Percentiles rank a stretch among this genome's conserved stretches.
These are phyloP conservation scores for Diplogasteroides magnus DNA, from an alignment of 1,140 invertebrate genomes.

Conservation along the genomic window DNA sequence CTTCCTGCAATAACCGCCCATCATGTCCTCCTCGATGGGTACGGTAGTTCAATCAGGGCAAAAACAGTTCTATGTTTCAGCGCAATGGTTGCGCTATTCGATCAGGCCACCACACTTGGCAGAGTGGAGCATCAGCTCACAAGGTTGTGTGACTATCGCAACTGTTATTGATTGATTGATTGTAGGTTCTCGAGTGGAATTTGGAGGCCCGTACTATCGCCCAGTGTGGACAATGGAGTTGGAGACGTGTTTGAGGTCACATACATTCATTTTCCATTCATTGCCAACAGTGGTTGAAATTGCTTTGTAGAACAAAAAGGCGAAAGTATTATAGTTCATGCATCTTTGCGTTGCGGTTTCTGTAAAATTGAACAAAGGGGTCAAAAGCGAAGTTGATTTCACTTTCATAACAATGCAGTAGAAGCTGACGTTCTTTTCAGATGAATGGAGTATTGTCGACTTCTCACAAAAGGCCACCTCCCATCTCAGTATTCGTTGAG, in stretches of 20 bases:
- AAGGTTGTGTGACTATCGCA: no score
- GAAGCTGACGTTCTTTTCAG: no score
- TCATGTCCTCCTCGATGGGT: conserved; percentile 36
- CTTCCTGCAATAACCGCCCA: conserved; percentile 35
- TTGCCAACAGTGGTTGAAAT: no score
- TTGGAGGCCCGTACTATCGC: conserved; percentile 16
- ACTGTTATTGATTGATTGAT: no score
- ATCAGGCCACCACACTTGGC: conserved; percentile 35
- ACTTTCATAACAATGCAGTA: no score
- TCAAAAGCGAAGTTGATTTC: no score
- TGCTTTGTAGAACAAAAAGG: no score
- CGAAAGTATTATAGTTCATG: no score
- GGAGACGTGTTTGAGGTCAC: no score
- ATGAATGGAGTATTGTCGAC: neutral
- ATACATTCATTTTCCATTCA: no score
- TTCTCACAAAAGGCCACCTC: conserved; percentile 2
- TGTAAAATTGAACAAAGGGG: neutral
- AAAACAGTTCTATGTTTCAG: conserved; percentile 15
- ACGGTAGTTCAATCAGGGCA: conserved; percentile 1
- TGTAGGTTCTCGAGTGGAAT: conserved; percentile 13
- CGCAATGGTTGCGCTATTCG: conserved; percentile 28
- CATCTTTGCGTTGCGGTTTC: neutral
- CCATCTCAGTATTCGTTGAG: conserved; percentile 42
- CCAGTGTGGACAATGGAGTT: no score
- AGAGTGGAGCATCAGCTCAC: conserved; percentile 38